Evolutionary conservation across 2,797 vertebrate species (phyloP), one percentile per base, ranked within the genome.

Genomic region (Limosa lapponica): DNA sequence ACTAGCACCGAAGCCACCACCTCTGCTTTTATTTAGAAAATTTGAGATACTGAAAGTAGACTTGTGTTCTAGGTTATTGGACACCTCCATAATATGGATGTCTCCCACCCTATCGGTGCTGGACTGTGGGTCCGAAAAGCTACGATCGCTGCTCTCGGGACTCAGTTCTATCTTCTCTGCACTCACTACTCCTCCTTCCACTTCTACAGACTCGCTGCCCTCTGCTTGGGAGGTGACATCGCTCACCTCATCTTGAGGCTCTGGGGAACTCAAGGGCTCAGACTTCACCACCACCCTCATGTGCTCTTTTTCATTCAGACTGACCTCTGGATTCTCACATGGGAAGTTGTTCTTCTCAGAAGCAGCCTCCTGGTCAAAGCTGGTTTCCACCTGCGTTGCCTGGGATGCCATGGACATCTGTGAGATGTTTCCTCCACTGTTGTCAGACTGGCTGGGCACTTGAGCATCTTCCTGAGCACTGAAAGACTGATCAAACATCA

Each of bases 361-460:
- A 11, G 90, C 28, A 15, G 96, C 67, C 28, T 98, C 98, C 89
- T 97, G 98, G 44, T 98, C 97, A 62, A 98, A 98, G 81, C 97
- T 97, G 19, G 97, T 97, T 94, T 98, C 98, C 16, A 98, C 97
- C 2, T 98, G 97, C 0, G 95, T 97, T 28, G 95, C 95, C 24
- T 98, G 98, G 4, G 97, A 98, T 43, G 98, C 93, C 98, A 99
- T 97, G 58, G 98, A 94, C 94, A 98, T 90, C 95, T 98, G 98
- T 11, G 98, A 96, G 46, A 98, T 98, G 90, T 98, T 98, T 52
- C 97, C 97, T 6, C 97, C 97, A 0, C 98, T 98, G 11, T 99
- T 98, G 90, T 99, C 99, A 0, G 99, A 99, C 93, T 99, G 99
- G 95, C 99, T 99, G 34, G 99, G 99, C 97, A 99, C 98, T 95